Evolutionary conservation across 2,113 vertebrate genomes (phyloP), one percentile per base, ranked within the genome.

Genomic region (Pollimyrus isidori): DNA sequence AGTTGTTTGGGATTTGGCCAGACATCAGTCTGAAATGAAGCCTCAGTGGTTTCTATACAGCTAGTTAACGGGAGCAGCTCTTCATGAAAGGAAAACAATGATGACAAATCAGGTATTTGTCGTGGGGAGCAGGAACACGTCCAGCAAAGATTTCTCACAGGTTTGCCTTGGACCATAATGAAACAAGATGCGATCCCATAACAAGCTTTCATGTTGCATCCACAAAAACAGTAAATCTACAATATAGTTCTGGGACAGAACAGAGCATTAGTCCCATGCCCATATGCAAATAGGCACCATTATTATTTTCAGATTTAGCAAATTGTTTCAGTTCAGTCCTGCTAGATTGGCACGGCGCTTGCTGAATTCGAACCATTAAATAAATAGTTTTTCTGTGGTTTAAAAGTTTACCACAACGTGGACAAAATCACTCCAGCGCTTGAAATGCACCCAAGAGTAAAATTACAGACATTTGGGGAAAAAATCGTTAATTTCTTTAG

Each of bases 351-450:
- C 30, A 19, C 26, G 17, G 26, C 15, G 17, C 26, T 35, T 49
- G 26, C 87, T 76, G 65, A 50, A 80, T 80, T 48, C 65, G 2
- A 21, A 53, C 30, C 69, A 69, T 4, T 42, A 42, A 80, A 80
- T 53, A 89, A 82, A 89, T 42, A 56, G 62, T 23, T 62, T 87
- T n/a, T 23, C 56, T 87, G 35, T 45, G 56, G 52, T 62, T 87
- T 62, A 23, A 26, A 65, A 58, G 17, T 88, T 88, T 76, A 88
- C 87, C 65, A 30, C 87, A 11, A 23, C 2, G 1, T 35, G 19
- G 26, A 39, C 35, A 50, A 46, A 30, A 52, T 80, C 50, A 35
- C 46, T 13, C 65, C 26, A 3, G 21, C 35, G 0, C 42, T 73
- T 11, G 13, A 73, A 48, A 86, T 50, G 45, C 17, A 86, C 45